phyloP scores from a whole-genome alignment of 2,113 vertebrate species.

The Tretioscincus oriximinensis region DNA sequence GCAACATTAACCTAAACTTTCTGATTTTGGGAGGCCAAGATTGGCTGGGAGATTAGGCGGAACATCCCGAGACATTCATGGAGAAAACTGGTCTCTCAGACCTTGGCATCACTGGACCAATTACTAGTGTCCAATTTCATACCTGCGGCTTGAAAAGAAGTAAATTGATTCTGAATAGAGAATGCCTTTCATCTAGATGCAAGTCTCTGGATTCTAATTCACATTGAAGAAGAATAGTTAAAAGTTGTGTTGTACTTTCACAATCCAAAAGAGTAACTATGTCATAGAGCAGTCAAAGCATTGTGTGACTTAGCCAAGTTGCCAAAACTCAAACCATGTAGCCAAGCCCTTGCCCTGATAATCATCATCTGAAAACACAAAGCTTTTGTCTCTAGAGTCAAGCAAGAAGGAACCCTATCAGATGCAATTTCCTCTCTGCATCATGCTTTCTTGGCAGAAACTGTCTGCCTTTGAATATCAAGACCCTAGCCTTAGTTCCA shows the following conservation, averaged over 20 bases:
- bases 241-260: neutral
- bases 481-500: neutral
- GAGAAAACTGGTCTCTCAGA: neutral
- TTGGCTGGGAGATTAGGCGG: accelerated
- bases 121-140: neutral
- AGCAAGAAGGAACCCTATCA: neutral
- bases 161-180: neutral
- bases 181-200: neutral
- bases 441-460: neutral
- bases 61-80: no score
- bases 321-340: neutral
- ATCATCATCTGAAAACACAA: neutral
- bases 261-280: slow-evolving; percentile 7
- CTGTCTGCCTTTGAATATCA: neutral
- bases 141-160: neutral
- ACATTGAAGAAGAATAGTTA: slow-evolving; percentile 5
- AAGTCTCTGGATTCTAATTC: neutral
- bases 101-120: neutral
- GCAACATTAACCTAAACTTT: neutral
- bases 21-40: neutral
- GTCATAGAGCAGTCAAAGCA: slow-evolving; percentile 14
- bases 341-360: slow-evolving; percentile 1
- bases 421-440: neutral
- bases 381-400: neutral
- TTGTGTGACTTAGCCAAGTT: slow-evolving; percentile 9